Evolutionary conservation across 2,888 invertebrate genomes (phyloP), one percentile per base, ranked within the genome.

Genomic region (Podabrus alpinus): DNA sequence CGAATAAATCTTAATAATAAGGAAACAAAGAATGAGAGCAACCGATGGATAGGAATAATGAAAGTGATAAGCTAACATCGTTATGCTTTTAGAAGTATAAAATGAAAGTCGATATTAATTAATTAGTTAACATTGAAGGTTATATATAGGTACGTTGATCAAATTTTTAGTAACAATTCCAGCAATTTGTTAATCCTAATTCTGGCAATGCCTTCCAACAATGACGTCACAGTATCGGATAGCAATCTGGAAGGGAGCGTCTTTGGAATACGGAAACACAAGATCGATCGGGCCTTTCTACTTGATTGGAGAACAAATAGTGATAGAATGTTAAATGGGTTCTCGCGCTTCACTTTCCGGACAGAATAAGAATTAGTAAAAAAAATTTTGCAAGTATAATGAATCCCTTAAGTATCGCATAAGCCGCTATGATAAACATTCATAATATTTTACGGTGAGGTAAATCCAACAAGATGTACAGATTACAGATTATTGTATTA

Each of bases 271-370:
- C 70, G 68, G 73, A 74, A 77, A 77, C 72, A 70, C 25, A 69
- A 75, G 76, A 76, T 77, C 79, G 79, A 79, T 77, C 77, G 73
- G 66, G 29, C 74, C 78, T 77, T 79, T 80, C 80, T 77, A 77
- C 76, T 79, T 79, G 79, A 80, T 80, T 80, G 79, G 79, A 79
- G 77, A 79, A 78, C 79, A 80, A 79, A 80, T 79, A 79, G 79
- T 78, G 80, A 80, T 78, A 75, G 77, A 77, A 78, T 78, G 78
- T 75, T 79, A 79, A 78, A 78, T 77, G 74, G 77, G 72, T 74
- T 77, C 70, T 68, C 68, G 73, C 73, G 76, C 74, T 73, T 74
- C 71, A 72, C 68, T 72, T 69, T 68, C 66, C 72, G 68, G 68
- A 25, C 72, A 71, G 77, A 74, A 77, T 77, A 74, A 77, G 74